Percentiles rank a stretch among this genome's conserved stretches.
Evolutionary conservation across 2,113 vertebrate species (phyloP).

Genomic region (Rallus limicola): DNA sequence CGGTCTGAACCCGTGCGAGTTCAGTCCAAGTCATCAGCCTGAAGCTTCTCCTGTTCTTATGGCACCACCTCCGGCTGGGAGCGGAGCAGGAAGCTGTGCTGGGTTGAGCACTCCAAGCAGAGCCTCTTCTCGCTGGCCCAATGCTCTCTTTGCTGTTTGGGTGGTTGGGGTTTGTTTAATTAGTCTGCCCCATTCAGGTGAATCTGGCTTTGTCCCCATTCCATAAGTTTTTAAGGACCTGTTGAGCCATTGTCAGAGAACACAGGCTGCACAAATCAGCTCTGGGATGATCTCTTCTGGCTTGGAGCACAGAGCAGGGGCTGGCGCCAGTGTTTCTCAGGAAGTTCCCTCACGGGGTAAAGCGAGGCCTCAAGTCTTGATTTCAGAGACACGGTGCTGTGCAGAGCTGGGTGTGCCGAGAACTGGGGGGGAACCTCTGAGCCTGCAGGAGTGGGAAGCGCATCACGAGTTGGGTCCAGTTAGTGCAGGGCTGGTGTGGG

Average conservation of each 20-base stretch:
- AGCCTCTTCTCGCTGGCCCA: not conserved
- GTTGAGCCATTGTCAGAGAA: not conserved
- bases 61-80: not conserved
- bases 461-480: not conserved
- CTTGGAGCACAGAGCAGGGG: not conserved
- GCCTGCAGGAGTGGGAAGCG: rapidly evolving
- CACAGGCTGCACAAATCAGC: not conserved
- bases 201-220: not conserved
- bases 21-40: not conserved
- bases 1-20: not conserved
- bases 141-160: not conserved
- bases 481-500: not conserved
- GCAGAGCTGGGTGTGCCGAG: not conserved
- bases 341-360: not conserved
- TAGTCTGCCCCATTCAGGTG: not conserved
- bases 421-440: not conserved
- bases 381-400: not conserved
- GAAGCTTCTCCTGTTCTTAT: not conserved
- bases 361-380: not conserved
- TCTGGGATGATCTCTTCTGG: not conserved
- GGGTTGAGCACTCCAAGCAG: too few relatives aligned
- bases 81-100: not conserved
- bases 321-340: not conserved
- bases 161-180: too few relatives aligned
- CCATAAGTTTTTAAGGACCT: not conserved